A percentile compares a stretch with the other conserved stretches of the same genome.
Evolutionary conservation across 2,113 vertebrate genomes (phyloP).

Genomic region (Muscicapa adusta): DNA sequence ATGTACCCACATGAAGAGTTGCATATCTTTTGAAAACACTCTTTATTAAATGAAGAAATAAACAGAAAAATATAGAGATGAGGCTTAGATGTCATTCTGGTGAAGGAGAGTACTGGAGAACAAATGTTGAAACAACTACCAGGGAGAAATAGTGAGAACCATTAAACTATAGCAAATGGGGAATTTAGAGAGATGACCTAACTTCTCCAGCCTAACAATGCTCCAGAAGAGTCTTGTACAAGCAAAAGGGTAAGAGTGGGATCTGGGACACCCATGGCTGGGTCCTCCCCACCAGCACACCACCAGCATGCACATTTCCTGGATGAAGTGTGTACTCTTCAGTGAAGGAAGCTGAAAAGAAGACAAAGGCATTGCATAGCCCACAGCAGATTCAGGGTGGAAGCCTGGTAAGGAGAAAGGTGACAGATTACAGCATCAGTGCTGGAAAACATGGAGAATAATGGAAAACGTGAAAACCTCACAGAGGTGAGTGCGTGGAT

Average conservation of each 20-base stretch:
- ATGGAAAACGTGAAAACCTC: not conserved
- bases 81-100: not conserved
- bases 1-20: not conserved
- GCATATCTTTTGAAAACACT: not conserved
- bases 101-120: not conserved
- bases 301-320: not conserved
- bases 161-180: not conserved
- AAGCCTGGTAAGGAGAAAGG: not conserved
- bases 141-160: not conserved
- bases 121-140: not conserved
- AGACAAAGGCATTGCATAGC: not conserved
- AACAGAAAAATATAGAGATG: not conserved
- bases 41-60: not conserved
- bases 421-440: not conserved
- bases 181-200: not conserved
- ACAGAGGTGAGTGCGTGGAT: not conserved
- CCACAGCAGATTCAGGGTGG: not conserved
- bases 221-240: not conserved
- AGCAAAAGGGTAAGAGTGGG: not conserved
- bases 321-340: rapidly evolving
- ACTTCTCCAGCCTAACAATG: not conserved
- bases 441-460: not conserved
- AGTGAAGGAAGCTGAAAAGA: not conserved
- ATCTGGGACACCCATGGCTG: not conserved
- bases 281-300: not conserved